Base-by-base conservation (phyloP, 2,113 vertebrate species). In the Melanotaenia duboulayi region DNA sequence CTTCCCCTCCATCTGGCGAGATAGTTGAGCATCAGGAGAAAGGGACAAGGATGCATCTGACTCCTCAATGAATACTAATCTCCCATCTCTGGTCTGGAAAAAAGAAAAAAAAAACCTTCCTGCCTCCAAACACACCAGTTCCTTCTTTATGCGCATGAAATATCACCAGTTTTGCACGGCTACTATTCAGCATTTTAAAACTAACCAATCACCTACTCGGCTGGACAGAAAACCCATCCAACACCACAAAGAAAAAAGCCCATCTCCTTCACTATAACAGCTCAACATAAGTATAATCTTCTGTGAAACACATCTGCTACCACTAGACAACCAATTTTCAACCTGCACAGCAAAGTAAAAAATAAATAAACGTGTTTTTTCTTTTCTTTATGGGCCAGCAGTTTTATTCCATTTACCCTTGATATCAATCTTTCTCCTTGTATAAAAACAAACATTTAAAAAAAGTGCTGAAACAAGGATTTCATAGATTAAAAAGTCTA, bases 1-100 rank as follows among this genome's bases (percentile, higher is more conserved):
- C 84, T 76, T 82, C 70, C 79, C 63, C 75, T 76, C 89, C 91
- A 89, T 91, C 90, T 91, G 90, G 69, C 42, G 22, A 74, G 70
- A 78, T 23, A 40, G 62, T 71, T 22, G 25, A 85, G 80, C 83
- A 75, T 82, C 89, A 86, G 52, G 64, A 83, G 74, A 69, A 80
- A 87, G 82, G 55, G 69, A 52, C 75, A 60, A 60, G 37, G 75
- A 78, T 58, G 66, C 77, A 62, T 76, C 74, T 78, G 52, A 69
- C 65, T 87, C 72, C 72, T 83, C 77, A 70, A 60, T 77, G 83
- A 87, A 92, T 86, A 71, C 87, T 85, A 82, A 91, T 85, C 81
- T 65, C 55, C 68, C 71, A 62, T 81, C 75, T 74, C 64, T 14
- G 50, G 46, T 63, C 44, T 62, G 24, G 46, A 57, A 28, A 28